Base-by-base conservation (phyloP, 1,140 invertebrate species). In the Panagrolaimus sp. region DNA sequence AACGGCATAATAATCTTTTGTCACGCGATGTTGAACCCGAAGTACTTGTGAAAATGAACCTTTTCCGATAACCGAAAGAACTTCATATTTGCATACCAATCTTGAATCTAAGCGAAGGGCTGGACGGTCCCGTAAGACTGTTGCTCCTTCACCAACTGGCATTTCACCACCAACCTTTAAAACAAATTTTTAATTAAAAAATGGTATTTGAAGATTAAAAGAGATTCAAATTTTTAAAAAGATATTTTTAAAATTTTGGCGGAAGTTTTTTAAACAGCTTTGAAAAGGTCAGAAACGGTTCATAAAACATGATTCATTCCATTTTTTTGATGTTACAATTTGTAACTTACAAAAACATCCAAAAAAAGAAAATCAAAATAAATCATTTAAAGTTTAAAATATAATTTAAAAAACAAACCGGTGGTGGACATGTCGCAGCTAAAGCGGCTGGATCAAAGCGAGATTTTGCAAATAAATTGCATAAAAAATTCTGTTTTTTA, bases 51-150 rank as follows among this genome's bases (percentile, higher is more conserved):
- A 87, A 74, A 86, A 87, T 52, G 83, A 86, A 1, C 87, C 87
- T 64, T 86, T 83, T 2, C 87, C 87, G 52, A 88, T 86, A 10
- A 87, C 83, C 7, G 85, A 84, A 70, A 87, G 85, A 32, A 88
- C 84, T 73, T 88, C 86, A 78, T 88, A 88, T 74, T 88, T 88
- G n/a, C 85, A 86, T 17, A 86, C 85, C 4, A 88, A 85, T 65
- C 84, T 76, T 1, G 84, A 83, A 78, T 87, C 86, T 69, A 83
- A 75, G 38, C 77, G 24, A 26, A 79, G 64, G n/a, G 76, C 80
- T 15, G 79, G 78, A 26, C 79, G 68, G 55, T 79, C 77, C 8
- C 65, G 70, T 6, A 76, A 65, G 26, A 76, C 44, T 26, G 68
- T 66, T n/a, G 77, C 72, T n/a, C n/a, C n/a, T 48, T 78, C 78